phyloP scores from a whole-genome alignment of 2,888 invertebrate genomes.

The Spialia ferax region DNA sequence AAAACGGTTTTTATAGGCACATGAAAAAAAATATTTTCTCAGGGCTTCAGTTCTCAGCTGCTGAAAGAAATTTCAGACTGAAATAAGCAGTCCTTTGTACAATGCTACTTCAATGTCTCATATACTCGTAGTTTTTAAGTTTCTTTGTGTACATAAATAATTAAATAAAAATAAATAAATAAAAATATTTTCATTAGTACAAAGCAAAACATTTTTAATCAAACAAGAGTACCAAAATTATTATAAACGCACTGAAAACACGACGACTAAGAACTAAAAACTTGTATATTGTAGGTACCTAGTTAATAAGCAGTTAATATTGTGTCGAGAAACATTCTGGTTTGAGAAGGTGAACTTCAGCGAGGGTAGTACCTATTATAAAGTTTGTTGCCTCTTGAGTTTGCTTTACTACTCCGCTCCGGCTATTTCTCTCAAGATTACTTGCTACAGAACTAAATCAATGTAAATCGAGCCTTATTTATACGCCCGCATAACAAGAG shows the following conservation, averaged over 20 bases:
- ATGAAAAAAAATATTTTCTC: too few species aligned
- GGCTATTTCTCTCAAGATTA: neutral
- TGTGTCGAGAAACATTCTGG: neutral
- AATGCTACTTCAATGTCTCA: too few species aligned
- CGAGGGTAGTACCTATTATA: conserved; percentile 5
- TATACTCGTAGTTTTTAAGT: too few species aligned
- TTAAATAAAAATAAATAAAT: too few species aligned
- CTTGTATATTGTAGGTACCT: neutral
- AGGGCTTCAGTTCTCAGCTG: too few species aligned
- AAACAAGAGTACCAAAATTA: neutral
- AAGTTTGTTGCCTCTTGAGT: conserved; percentile 10
- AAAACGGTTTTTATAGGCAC: too few species aligned
- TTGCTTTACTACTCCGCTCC: conserved; percentile 1
- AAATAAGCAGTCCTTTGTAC: too few species aligned
- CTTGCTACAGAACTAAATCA: conserved; percentile 51
- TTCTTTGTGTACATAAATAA: too few species aligned
- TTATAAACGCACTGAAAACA: neutral
- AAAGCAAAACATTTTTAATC: neutral
- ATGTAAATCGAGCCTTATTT: conserved; percentile 56
- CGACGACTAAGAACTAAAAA: neutral
- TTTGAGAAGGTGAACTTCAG: neutral
- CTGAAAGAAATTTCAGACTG: too few species aligned
- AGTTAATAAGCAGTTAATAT: conserved; percentile 2
- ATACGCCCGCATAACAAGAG: conserved; percentile 76
- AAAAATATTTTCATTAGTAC: neutral